Conservation (phyloP, 2,113 vertebrate species). For the Thalassarche chlororhynchos region DNA sequence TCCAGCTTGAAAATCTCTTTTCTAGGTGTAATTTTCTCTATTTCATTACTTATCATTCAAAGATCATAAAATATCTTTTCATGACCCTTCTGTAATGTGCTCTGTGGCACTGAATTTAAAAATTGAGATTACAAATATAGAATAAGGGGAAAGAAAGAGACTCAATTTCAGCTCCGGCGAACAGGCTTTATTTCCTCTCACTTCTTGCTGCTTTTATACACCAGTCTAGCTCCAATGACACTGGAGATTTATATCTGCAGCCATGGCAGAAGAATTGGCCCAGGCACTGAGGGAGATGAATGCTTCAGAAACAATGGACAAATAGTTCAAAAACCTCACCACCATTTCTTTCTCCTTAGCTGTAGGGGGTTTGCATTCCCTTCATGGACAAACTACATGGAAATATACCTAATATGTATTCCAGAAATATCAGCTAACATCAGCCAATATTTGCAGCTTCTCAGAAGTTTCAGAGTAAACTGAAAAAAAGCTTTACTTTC, state of each 20-base stretch:
- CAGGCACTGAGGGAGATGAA: background rate
- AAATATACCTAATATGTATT: slow-evolving; percentile 2
- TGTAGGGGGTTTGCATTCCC: background rate
- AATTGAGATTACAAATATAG: background rate
- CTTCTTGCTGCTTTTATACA: background rate
- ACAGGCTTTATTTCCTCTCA: slow-evolving; percentile 11
- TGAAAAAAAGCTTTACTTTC: background rate
- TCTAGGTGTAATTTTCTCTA: slow-evolving; percentile 34
- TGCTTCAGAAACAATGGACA: background rate
- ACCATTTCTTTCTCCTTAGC: background rate
- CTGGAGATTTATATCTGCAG: background rate
- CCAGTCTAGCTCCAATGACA: background rate
- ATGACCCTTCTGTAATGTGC: background rate
- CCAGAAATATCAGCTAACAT: background rate
- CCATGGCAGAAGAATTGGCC: background rate
- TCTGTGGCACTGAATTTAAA: slow-evolving; percentile 43
- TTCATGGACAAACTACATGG: background rate
- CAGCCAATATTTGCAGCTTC: slow-evolving; percentile 1
- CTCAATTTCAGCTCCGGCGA: background rate
- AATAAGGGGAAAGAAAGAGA: background rate
- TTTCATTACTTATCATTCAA: slow-evolving; percentile 34
- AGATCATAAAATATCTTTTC: slow-evolving; percentile 38
- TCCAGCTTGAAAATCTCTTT: slow-evolving; percentile 2
- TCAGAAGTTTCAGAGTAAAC: background rate
- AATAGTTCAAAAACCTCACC: background rate